These are phyloP conservation scores for Leptinotarsa rubiginosa DNA, from an alignment of 2,888 invertebrate species.

Conservation along the genomic window DNA sequence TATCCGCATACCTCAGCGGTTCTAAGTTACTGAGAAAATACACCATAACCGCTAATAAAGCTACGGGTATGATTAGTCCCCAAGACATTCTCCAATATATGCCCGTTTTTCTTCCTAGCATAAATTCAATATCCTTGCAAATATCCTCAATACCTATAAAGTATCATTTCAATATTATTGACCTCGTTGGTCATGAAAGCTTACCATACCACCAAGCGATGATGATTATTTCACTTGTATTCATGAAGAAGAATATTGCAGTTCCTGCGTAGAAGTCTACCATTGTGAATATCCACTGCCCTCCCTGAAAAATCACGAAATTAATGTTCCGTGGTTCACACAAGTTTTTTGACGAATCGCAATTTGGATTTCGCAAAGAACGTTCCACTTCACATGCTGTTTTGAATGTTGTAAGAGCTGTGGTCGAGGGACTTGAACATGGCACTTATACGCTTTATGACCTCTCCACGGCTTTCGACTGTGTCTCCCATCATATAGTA, in stretches of 20 bases:
- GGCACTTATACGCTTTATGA: too few species aligned
- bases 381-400: too few species aligned
- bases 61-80: conserved; percentile 78
- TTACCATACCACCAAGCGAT: conserved; percentile 56
- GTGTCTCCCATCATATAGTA: too few species aligned
- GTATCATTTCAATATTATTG: neutral
- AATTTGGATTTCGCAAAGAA: too few species aligned
- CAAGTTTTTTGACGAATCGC: too few species aligned
- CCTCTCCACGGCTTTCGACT: too few species aligned
- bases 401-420: too few species aligned
- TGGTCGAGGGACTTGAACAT: too few species aligned
- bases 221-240: conserved; percentile 69
- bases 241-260: conserved; percentile 71
- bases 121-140: conserved; percentile 82
- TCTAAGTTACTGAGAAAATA: conserved; percentile 76
- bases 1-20: conserved; percentile 71
- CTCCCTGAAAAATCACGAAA: conserved; percentile 66
- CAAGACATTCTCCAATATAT: conserved; percentile 85
- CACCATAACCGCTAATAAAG: conserved; percentile 77
- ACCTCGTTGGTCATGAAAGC: neutral
- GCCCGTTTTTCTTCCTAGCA: conserved; percentile 77
- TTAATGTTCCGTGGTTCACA: too few species aligned
- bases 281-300: conserved; percentile 71
- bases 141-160: conserved; percentile 73
- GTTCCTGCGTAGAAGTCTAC: conserved; percentile 74